Percentiles rank a stretch among this genome's conserved stretches.
Evolutionary conservation across 2,797 vertebrate species (phyloP).

Genomic region (Pelobates cultripes): DNA sequence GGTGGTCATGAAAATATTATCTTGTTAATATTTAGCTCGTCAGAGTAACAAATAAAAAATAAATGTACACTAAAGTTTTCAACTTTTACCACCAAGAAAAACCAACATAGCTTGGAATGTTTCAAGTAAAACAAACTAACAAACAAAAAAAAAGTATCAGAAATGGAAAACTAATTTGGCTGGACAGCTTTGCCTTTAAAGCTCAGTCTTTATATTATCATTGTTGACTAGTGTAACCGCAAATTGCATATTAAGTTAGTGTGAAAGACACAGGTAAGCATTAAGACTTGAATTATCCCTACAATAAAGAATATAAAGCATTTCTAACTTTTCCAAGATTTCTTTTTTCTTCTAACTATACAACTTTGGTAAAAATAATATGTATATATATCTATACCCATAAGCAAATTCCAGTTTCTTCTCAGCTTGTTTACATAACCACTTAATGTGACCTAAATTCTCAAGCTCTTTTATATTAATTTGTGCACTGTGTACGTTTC

Average conservation of each 20-base stretch:
- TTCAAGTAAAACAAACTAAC: too few relatives aligned
- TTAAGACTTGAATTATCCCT: background rate
- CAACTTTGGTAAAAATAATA: constrained; percentile 23
- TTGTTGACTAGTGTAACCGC: background rate
- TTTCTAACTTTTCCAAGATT: constrained; percentile 40
- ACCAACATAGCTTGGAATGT: too few relatives aligned
- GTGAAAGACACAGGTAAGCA: background rate
- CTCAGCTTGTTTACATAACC: constrained; percentile 74
- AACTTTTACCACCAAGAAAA: too few relatives aligned
- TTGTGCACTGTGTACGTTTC: constrained; percentile 69
- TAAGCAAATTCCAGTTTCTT: constrained; percentile 68
- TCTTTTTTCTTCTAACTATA: constrained; percentile 2
- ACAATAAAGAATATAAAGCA: constrained; percentile 22
- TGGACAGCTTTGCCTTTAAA: too few relatives aligned
- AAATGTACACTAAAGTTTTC: too few relatives aligned
- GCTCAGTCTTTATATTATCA: too few relatives aligned
- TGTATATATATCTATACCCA: constrained; percentile 28
- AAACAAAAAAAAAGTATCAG: too few relatives aligned
- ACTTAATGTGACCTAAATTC: constrained; percentile 74
- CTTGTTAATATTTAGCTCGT: too few relatives aligned
- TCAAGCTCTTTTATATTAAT: constrained; percentile 69
- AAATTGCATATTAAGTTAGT: background rate
- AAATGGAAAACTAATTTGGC: too few relatives aligned
- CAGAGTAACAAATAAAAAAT: too few relatives aligned
- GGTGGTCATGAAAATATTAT: too few relatives aligned